These are phyloP conservation scores for Dolichoris vasculosae DNA, from an alignment of 1,140 invertebrate species.

Conservation along the genomic window DNA sequence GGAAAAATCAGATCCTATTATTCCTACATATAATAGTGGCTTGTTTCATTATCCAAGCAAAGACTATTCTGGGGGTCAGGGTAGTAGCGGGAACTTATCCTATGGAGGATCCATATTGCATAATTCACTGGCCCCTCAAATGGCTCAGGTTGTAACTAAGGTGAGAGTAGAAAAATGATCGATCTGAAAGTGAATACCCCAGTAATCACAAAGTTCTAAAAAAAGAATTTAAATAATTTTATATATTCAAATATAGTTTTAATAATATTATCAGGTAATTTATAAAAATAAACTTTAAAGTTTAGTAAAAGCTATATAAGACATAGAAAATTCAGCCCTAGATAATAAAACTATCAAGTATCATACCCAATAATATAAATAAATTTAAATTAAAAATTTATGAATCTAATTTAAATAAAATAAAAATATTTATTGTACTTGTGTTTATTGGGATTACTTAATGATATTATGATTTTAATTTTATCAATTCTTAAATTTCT, in stretches of 20 bases:
- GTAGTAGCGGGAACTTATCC: constrained; percentile 57
- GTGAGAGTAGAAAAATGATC: constrained; percentile 59
- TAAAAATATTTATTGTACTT: neutral
- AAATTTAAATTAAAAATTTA: neutral
- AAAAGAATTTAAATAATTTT: neutral
- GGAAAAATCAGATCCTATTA: constrained; percentile 51
- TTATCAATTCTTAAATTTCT: constrained; percentile 47
- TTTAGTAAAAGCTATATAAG: neutral
- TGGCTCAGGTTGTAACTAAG: constrained; percentile 59
- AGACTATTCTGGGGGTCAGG: constrained; percentile 67
- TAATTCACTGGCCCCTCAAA: constrained; percentile 62
- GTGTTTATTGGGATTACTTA: constrained; percentile 34
- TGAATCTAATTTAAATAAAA: neutral
- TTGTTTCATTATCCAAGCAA: constrained; percentile 58
- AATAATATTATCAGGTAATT: neutral
- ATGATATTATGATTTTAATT: neutral
- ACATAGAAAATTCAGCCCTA: neutral
- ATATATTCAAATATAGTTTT: neutral
- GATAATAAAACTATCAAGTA: neutral
- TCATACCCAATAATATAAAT: neutral
- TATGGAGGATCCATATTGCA: constrained; percentile 55
- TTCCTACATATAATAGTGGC: constrained; percentile 39
- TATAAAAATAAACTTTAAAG: neutral
- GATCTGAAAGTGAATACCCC: constrained; percentile 5
- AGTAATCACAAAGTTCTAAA: constrained; percentile 31